Evolutionary conservation across 2,888 invertebrate species (phyloP), one percentile per base, ranked within the genome.

Genomic region (Eristalis arbustorum): DNA sequence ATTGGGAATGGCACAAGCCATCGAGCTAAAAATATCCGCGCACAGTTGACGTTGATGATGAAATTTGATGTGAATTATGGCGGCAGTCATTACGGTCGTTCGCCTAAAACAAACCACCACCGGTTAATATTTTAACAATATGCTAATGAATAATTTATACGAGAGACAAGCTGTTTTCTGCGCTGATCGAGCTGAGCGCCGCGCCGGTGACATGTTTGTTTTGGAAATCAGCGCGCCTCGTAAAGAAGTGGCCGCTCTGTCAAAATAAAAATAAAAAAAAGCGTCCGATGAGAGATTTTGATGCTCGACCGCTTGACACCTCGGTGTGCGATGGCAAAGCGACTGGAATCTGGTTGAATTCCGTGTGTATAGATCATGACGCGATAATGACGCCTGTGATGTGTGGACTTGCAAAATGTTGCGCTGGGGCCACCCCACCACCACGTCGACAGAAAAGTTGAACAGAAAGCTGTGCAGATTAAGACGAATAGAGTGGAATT

Each of bases 141-240:
- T 71, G 71, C 42, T 72, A 62, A 72, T 72, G 42, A 42, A 40
- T 42, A 31, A 62, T 25, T 71, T 71, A 62, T 69, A 37, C 8
- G 18, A n/a, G 18, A 49, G 49, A n/a, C n/a, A 4, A 42, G 6
- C n/a, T 14, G 14, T 42, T 49, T 18, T 8, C 2, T 18, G 49
- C 11, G 25, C 6, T 4, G 23, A 59, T 25, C 59, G 25, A 23
- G 25, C 59, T 0, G 3, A 8, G 25, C 31, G 6, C 31, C 31
- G 2, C 31, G 31, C 25, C 25, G 69, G 4, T 23, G 34, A 14
- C 57, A 13, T 59, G 57, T 59, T 69, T 59, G 57, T 40, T 69
- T 72, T 61, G 40, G 42, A 40, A 42, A 72, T 61, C 31, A 37
- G 22, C 37, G 37, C 23, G 59, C 11, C 25, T 11, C 23, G 59